Percentiles rank a stretch among this genome's conserved stretches.
Evolutionary conservation across 1,140 invertebrate genomes (phyloP).

Genomic region (Heliconius nattereri): DNA sequence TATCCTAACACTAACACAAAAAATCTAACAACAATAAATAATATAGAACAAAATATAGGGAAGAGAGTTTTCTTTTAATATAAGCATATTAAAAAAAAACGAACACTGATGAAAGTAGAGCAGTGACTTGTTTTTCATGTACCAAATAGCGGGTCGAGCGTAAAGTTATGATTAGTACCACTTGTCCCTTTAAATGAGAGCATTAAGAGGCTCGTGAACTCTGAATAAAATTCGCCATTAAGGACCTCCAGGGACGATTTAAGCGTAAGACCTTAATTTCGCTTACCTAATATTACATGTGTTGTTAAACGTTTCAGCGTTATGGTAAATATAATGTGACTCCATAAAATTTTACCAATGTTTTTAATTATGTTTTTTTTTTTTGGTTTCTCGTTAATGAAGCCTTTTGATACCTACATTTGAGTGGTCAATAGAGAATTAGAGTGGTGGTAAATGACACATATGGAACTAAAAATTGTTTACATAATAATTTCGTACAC

Average conservation of each 20-base stretch:
- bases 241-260: constrained; percentile 17
- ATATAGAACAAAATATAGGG: not conserved
- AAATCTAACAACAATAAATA: not conserved
- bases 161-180: constrained; percentile 19
- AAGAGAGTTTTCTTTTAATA: no score
- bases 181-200: constrained; percentile 29
- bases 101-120: not conserved
- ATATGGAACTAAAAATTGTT: no score
- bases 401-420: not conserved
- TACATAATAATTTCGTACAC: no score
- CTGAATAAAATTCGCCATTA: constrained; percentile 21
- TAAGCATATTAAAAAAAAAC: not conserved
- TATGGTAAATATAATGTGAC: not conserved
- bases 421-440: not conserved
- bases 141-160: constrained; percentile 8
- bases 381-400: no score
- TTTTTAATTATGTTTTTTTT: constrained; percentile 9
- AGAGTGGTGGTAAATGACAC: no score
- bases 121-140: constrained; percentile 17
- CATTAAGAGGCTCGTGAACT: constrained; percentile 22
- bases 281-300: constrained; percentile 7
- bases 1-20: not conserved
- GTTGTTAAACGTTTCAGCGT: not conserved
- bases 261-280: constrained; percentile 24
- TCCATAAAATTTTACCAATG: not conserved